Conservation (phyloP, 2,797 vertebrate species). For the Epinephelus awoara region DNA sequence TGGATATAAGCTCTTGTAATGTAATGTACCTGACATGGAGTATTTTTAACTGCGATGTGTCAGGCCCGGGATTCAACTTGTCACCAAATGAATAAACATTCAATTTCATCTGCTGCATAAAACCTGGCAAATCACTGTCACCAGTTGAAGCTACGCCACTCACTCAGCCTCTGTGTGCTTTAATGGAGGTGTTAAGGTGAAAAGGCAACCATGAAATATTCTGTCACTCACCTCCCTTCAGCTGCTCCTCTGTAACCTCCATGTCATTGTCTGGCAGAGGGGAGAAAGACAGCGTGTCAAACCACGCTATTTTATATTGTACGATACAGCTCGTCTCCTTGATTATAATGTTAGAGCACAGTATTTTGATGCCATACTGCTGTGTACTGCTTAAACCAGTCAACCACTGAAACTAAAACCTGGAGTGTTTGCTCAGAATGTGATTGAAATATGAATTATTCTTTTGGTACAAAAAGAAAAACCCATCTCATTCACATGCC, state of each 20-base stretch:
- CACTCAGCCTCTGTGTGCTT: conserved; percentile 70
- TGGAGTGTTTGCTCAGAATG: background rate
- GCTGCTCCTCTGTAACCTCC: conserved; percentile 78
- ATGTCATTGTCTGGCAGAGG: conserved; percentile 80
- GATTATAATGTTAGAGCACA: conserved; percentile 47
- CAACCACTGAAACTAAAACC: conserved; percentile 22
- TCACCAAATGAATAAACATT: conserved; percentile 80
- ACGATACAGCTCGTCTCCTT: conserved; percentile 36
- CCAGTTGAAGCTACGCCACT: conserved; percentile 56
- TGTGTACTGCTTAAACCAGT: conserved; percentile 8
- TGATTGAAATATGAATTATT: conserved; percentile 21
- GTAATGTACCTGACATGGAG: conserved; percentile 80
- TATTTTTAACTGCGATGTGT: conserved; percentile 75
- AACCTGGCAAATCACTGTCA: conserved; percentile 72
- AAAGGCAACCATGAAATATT: conserved; percentile 78
- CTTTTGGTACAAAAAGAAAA: conserved; percentile 11
- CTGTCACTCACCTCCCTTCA: conserved; percentile 86
- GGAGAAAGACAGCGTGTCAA: conserved; percentile 65
- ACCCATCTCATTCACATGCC: conserved; percentile 5
- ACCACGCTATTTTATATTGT: conserved; percentile 52
- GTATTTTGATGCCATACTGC: conserved; percentile 21
- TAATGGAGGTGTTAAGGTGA: conserved; percentile 78
- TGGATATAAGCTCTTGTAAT: conserved; percentile 77
- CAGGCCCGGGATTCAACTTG: conserved; percentile 67
- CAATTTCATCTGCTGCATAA: conserved; percentile 65